Base-by-base conservation (phyloP, 2,113 vertebrate species). In the Dicerorhinus sumatrensis region DNA sequence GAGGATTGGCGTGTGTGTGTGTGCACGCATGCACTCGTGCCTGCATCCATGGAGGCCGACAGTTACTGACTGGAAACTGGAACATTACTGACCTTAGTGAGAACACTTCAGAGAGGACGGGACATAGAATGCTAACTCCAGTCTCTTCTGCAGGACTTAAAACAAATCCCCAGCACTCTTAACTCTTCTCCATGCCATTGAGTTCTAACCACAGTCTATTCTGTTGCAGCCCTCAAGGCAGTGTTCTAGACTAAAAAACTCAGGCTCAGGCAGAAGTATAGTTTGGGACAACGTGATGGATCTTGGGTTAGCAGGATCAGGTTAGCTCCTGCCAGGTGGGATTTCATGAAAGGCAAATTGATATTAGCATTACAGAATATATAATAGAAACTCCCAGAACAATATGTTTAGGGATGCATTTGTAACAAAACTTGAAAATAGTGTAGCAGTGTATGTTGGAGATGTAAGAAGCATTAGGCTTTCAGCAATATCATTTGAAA, bases 1-100 rank as follows among this genome's bases (percentile, higher is more conserved):
- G 83, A 75, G 23, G 25, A 39, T 54, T 23, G 2, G 8, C 33
- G 16, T 46, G 27, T 23, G 36, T 39, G 60, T 29, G 33, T 54
- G 16, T 4, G 21, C 1, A 3, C 12, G 8, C 27, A 5, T 20
- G n/a, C 4, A 4, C 11, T 4, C 8, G 51, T 77, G 10, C 39
- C 76, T 72, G 10, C 11, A 21, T 42, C 72, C n/a, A 11, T 17
- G 21, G 11, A 73, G 88, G 31, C 13, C 39, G 72, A 67, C 5
- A 69, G 23, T 48, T 75, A 20, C 21, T 2, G 33, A 63, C 6
- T 46, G 93, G 25, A 65, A 69, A 36, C 9, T 17, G 9, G 48
- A 92, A 39, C 13, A n/a, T 29, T 82, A 25, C 5, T 8, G 11
- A 56, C 33, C 31, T 75, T 11, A 25, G 10, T 42, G 33, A 72